Conservation (phyloP, 2,797 vertebrate genomes). For the Geotria australis region DNA sequence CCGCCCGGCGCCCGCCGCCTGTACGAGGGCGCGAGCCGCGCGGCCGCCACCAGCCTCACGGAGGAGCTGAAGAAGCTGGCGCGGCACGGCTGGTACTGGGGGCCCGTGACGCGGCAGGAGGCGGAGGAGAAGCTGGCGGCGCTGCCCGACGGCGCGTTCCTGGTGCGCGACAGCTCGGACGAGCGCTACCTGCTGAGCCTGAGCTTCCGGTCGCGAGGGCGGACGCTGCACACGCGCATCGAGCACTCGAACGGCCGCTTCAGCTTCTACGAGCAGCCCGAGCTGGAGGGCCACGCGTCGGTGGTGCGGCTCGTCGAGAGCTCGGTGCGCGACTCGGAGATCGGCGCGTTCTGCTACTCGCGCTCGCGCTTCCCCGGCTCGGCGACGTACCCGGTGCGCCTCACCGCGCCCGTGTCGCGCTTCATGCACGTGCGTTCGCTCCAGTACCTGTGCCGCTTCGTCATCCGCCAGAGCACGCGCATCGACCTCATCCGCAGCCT, state of each 20-base stretch:
- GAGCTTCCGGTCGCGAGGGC: conserved; percentile 74
- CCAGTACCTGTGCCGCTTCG: conserved; percentile 91
- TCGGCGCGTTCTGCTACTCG: conserved; percentile 91
- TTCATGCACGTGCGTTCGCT: conserved; percentile 98
- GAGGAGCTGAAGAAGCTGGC: conserved; percentile 93
- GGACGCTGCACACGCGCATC: conserved; percentile 66
- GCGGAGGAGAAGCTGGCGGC: conserved; percentile 88
- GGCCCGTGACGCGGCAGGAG: conserved; percentile 91
- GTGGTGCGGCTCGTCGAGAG: conserved; percentile 96
- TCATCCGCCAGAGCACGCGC: conserved; percentile 86
- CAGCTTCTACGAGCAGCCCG: conserved; percentile 52
- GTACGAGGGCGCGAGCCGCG: conserved; percentile 8
- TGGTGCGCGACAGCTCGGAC: conserved; percentile 80
- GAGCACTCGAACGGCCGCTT: conserved; percentile 54
- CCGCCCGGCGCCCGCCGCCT: too few species aligned
- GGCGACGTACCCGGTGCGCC: conserved; percentile 71
- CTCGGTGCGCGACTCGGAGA: conserved; percentile 93
- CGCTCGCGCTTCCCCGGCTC: conserved; percentile 80
- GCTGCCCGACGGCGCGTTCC: conserved; percentile 64
- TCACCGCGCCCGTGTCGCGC: conserved; percentile 77
- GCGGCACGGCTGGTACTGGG: conserved; percentile 92
- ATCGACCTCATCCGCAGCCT: conserved; percentile 98
- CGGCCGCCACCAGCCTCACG: conserved; percentile 81
- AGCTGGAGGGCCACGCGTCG: conserved; percentile 81
- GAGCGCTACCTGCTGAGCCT: conserved; percentile 86